A percentile compares a stretch with the other conserved stretches of the same genome.
Evolutionary conservation across 2,113 vertebrate genomes (phyloP).

Genomic region (Zingel zingel): DNA sequence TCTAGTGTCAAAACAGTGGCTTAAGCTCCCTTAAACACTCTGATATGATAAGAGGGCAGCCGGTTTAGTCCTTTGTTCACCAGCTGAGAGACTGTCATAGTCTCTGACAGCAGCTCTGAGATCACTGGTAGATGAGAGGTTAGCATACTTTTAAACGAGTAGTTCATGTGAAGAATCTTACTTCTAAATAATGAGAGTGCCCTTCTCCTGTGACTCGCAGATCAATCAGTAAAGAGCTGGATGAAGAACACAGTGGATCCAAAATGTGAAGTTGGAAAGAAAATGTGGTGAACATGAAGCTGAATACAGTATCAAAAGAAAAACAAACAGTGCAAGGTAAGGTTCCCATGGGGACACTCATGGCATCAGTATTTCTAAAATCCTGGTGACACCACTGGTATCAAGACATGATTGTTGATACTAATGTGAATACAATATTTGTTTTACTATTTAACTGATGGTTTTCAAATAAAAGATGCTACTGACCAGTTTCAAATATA

Average conservation of each 20-base stretch:
- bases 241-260: slow-evolving; percentile 33
- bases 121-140: slow-evolving; percentile 69
- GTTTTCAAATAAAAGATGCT: neutral
- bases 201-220: slow-evolving; percentile 57
- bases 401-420: neutral
- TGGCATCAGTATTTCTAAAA: neutral
- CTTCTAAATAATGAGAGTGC: slow-evolving; percentile 75
- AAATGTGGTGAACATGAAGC: slow-evolving; percentile 6
- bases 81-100: slow-evolving; percentile 47
- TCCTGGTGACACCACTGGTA: neutral
- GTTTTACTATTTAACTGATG: no score
- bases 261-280: slow-evolving; percentile 13
- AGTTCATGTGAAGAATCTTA: slow-evolving; percentile 64
- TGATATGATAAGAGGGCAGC: slow-evolving; percentile 44
- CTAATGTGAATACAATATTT: no score
- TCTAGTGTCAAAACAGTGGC: slow-evolving; percentile 43
- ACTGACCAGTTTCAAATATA: neutral
- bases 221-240: slow-evolving; percentile 65
- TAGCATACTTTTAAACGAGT: slow-evolving; percentile 74
- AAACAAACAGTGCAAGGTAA: neutral
- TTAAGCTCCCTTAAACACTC: slow-evolving; percentile 58
- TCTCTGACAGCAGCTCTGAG: slow-evolving; percentile 64
- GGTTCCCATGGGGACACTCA: neutral
- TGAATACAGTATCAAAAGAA: neutral
- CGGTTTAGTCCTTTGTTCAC: slow-evolving; percentile 51